phyloP scores from a whole-genome alignment of 2,797 vertebrate species.

The Pipistrellus nathusii region DNA sequence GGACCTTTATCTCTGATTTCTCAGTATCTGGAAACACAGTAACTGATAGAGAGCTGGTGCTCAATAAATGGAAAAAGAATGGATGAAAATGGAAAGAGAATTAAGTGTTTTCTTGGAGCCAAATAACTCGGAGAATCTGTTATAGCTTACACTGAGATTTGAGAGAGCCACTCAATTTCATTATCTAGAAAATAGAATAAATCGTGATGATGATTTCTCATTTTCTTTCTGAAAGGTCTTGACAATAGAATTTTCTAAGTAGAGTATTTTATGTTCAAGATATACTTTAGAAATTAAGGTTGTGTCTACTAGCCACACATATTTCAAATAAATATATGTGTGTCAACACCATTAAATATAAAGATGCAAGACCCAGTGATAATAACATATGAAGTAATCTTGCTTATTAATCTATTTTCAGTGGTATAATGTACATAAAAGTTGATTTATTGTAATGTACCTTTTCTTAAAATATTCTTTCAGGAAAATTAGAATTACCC shows the following conservation, averaged over 20 bases:
- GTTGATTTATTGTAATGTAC: not conserved
- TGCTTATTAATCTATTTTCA: conserved; percentile 53
- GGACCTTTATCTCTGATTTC: conserved; percentile 49
- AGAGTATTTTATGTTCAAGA: conserved; percentile 51
- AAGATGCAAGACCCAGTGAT: conserved; percentile 27
- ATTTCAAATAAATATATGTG: conserved; percentile 7
- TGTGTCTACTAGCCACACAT: not conserved
- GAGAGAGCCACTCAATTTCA: conserved; percentile 50
- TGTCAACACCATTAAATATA: conserved; percentile 20
- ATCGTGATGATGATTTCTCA: conserved; percentile 46
- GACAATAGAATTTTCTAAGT: conserved; percentile 54
- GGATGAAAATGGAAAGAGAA: conserved; percentile 63
- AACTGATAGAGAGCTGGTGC: conserved; percentile 40
- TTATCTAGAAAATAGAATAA: conserved; percentile 50
- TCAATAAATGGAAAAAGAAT: conserved; percentile 64
- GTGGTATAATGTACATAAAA: not conserved
- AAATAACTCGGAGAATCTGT: conserved; percentile 45
- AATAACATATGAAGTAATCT: conserved; percentile 47
- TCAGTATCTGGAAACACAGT: conserved; percentile 20
- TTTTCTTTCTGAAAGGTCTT: conserved; percentile 52
- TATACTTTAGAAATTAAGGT: conserved; percentile 46
- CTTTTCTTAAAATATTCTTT: conserved; percentile 30
- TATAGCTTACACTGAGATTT: conserved; percentile 43
- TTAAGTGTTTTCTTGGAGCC: conserved; percentile 46
- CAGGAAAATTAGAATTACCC: not conserved